Conservation (phyloP, 2,797 vertebrate genomes). For the Leptoclinus maculatus region DNA sequence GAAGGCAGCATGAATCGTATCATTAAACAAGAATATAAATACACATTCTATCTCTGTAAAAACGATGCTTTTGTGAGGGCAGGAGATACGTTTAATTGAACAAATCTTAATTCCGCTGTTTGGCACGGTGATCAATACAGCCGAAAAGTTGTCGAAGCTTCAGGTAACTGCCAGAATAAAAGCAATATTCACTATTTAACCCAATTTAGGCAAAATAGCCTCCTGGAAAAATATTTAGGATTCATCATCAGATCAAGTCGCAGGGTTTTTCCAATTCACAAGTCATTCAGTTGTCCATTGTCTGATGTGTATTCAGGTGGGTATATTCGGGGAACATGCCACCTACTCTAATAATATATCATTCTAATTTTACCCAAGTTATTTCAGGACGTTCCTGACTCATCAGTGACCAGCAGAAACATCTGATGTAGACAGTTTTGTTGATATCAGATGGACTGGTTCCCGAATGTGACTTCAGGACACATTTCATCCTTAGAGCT, state of each 20-base stretch:
- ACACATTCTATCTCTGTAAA: neutral
- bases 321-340: slow-evolving; percentile 12
- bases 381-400: slow-evolving; percentile 52
- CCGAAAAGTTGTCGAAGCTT: neutral
- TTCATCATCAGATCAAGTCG: neutral
- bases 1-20: neutral
- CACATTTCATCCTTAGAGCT: slow-evolving; percentile 8
- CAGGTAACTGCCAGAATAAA: neutral
- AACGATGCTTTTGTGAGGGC: neutral
- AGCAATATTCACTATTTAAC: neutral
- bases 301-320: neutral
- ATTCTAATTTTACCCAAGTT: neutral
- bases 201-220: neutral
- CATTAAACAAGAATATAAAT: neutral
- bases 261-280: slow-evolving; percentile 1
- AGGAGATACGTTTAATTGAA: neutral
- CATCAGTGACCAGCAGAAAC: slow-evolving; percentile 55
- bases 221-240: neutral
- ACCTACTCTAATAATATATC: neutral
- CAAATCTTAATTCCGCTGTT: neutral
- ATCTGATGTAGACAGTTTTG: slow-evolving; percentile 11
- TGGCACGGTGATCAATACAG: neutral
- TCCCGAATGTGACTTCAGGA: slow-evolving; percentile 51
- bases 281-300: neutral
- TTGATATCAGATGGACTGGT: slow-evolving; percentile 17